These are phyloP conservation scores for Larimichthys polyactis DNA, from an alignment of 2,113 vertebrate genomes.

Conservation along the genomic window DNA sequence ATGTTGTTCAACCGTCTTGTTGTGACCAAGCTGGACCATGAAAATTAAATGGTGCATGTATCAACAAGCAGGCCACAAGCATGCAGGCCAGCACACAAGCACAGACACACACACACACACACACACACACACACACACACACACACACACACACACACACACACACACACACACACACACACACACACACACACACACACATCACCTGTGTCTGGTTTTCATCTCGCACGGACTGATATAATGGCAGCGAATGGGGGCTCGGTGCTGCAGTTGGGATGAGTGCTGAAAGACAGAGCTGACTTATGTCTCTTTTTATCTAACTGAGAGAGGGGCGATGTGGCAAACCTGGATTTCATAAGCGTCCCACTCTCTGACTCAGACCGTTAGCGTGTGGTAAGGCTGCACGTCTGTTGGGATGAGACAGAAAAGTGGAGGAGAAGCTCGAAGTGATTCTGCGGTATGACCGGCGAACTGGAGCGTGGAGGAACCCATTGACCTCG, in stretches of 20 bases:
- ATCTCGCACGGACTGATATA: neutral
- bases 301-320: slow-evolving; percentile 55
- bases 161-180: slow-evolving; percentile 26
- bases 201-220: slow-evolving; percentile 48
- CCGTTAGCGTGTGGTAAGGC: slow-evolving; percentile 75
- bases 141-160: slow-evolving; percentile 30
- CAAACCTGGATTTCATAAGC: slow-evolving; percentile 77
- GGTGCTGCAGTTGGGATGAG: slow-evolving; percentile 31
- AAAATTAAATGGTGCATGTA: slow-evolving; percentile 63
- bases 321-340: slow-evolving; percentile 60
- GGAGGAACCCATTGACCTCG: slow-evolving; percentile 76
- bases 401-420: slow-evolving; percentile 64
- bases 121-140: neutral
- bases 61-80: slow-evolving; percentile 67
- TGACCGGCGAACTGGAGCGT: slow-evolving; percentile 73
- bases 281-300: slow-evolving; percentile 46
- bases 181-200: neutral
- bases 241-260: slow-evolving; percentile 11
- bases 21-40: slow-evolving; percentile 62
- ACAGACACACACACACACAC: slow-evolving; percentile 21
- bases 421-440: slow-evolving; percentile 47
- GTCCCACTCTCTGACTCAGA: slow-evolving; percentile 65
- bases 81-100: slow-evolving; percentile 19
- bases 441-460: slow-evolving; percentile 66
- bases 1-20: slow-evolving; percentile 47